A percentile compares a stretch with the other conserved stretches of the same genome.
Conservation (phyloP, 2,797 vertebrate species). For the Eulemur albifrons region DNA sequence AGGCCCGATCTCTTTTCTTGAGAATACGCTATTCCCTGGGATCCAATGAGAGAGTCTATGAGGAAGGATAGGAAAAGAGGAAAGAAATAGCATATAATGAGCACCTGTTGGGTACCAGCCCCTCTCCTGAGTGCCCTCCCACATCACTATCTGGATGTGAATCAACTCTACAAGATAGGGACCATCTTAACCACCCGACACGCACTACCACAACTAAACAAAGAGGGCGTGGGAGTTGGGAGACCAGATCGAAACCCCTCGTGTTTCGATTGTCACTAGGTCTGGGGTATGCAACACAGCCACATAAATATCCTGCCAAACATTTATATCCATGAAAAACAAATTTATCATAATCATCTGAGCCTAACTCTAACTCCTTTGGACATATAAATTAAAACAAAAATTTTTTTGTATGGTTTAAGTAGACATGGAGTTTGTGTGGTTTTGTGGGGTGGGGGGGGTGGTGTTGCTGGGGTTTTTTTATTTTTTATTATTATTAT, state of each 20-base stretch:
- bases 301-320: not conserved
- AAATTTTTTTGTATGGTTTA: not conserved
- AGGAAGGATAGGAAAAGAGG: not conserved
- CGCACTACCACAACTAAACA: not conserved
- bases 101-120: not conserved
- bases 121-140: not conserved
- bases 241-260: not conserved
- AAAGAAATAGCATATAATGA: not conserved
- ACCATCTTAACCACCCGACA: not conserved
- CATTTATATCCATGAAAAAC: not conserved
- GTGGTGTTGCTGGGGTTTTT: not conserved
- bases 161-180: no score
- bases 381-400: not conserved
- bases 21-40: not conserved
- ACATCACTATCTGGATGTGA: not conserved
- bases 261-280: not conserved
- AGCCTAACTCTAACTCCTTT: not conserved
- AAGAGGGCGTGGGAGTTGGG: fast-evolving
- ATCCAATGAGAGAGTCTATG: not conserved
- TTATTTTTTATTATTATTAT: not conserved
- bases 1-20: not conserved
- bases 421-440: not conserved
- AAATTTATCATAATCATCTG: not conserved
- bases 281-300: not conserved
- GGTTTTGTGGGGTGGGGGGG: not conserved